These are phyloP conservation scores for Siphlonurus alternatus DNA, from an alignment of 2,888 invertebrate genomes.

Conservation along the genomic window DNA sequence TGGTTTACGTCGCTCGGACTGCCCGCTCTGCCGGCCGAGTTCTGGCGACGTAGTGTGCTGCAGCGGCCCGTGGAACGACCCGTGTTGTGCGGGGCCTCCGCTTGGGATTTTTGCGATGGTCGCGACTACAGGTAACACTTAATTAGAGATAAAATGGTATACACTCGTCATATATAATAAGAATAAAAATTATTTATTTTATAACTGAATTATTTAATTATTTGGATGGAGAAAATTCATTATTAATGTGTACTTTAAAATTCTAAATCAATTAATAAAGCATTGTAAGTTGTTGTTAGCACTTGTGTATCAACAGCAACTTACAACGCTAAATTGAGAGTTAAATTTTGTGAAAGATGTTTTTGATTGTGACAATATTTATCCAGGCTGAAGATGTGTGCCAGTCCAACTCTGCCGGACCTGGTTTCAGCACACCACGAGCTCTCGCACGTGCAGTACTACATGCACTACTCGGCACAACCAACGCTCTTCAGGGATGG, in stretches of 20 bases:
- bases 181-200: too few species aligned
- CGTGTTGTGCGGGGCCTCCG: constrained; percentile 56
- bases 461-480: constrained; percentile 57
- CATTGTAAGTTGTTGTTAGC: too few species aligned
- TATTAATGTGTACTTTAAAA: neutral
- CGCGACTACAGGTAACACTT: constrained; percentile 73
- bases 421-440: constrained; percentile 64
- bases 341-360: too few species aligned
- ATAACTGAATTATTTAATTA: too few species aligned
- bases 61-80: constrained; percentile 53
- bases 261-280: too few species aligned
- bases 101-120: constrained; percentile 76
- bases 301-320: too few species aligned
- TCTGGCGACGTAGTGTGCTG: constrained; percentile 70
- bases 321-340: too few species aligned
- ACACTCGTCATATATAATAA: too few species aligned
- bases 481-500: constrained; percentile 61
- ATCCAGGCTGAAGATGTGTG: constrained; percentile 64
- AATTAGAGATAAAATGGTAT: too few species aligned
- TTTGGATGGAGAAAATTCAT: too few species aligned
- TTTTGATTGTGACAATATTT: constrained; percentile 7
- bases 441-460: constrained; percentile 70
- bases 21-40: constrained; percentile 62
- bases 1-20: constrained; percentile 68
- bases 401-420: constrained; percentile 59